Evolutionary conservation across 2,888 invertebrate species (phyloP).

Genomic region (Rhagonycha fulva): DNA sequence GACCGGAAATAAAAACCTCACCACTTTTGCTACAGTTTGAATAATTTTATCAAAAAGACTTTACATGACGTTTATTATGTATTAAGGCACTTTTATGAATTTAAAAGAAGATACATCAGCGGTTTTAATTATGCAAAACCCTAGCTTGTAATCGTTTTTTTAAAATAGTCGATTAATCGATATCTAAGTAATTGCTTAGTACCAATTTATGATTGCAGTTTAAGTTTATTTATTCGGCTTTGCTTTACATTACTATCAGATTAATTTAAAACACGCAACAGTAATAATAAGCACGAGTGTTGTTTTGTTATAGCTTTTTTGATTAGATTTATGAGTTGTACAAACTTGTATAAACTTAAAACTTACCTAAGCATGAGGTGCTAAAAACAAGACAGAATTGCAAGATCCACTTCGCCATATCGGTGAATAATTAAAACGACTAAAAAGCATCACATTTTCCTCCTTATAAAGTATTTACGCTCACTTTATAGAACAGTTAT

Average conservation of each 20-base stretch:
- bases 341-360: not conserved
- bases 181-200: not conserved
- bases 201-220: not conserved
- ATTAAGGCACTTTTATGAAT: conserved; percentile 7
- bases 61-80: conserved; percentile 22
- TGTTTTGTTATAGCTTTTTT: conserved; percentile 1
- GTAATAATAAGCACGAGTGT: conserved; percentile 13
- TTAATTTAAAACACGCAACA: conserved; percentile 19
- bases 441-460: conserved; percentile 34
- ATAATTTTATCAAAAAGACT: conserved; percentile 21
- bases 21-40: conserved; percentile 21
- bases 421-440: conserved; percentile 28
- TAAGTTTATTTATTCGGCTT: conserved; percentile 12
- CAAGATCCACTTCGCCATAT: conserved; percentile 36
- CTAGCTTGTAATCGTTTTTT: not conserved
- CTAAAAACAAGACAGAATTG: conserved; percentile 33
- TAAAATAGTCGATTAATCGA: not conserved
- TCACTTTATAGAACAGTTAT: conserved; percentile 11
- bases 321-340: not conserved
- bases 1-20: conserved; percentile 26
- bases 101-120: conserved; percentile 4
- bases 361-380: conserved; percentile 35
- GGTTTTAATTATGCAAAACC: not conserved
- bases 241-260: conserved; percentile 16
- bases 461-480: conserved; percentile 8